Base-by-base conservation (phyloP, 2,888 invertebrate species). In the Drosophila ezoana region DNA sequence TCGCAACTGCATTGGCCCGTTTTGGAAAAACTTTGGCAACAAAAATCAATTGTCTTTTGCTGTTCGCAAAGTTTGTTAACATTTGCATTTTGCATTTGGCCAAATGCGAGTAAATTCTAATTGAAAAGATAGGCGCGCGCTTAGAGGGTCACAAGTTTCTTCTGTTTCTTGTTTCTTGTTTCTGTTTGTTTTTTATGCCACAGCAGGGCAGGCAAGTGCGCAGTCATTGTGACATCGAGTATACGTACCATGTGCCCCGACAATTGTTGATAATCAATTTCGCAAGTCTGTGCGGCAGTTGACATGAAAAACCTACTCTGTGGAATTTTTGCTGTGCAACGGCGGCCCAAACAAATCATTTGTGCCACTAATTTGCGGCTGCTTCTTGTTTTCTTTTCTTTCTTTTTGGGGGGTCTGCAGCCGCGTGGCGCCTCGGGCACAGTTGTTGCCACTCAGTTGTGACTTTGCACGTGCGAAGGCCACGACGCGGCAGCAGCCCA, bases 251-350 rank as follows among this genome's bases (percentile, higher is more conserved):
- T 48, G 33, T 28, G 37, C 54, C 49, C 16, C 59, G 58, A 56
- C 71, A 63, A 71, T 72, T 67, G 81, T 74, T 89, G 89, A 75
- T 85, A 89, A 86, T 89, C 85, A 89, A 86, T 86, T 86, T 89
- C 58, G 23, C 23, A 40, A 28, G 41, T 41, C 5, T 59, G 38
- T 60, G 51, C 63, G 63, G 62, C 84, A 61, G 76, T 87, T 82
- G 88, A 85, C 88, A 89, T 87, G 84, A 76, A 84, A 73, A 61
- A 47, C 20, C 16, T 33, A n/a, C 63, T 58, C 52, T 58, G 49
- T 63, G 85, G 87, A 84, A 84, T 81, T 79, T 79, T 54, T 71
- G 85, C 75, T 61, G 53, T 67, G 79, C 69, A 63, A 57, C 60
- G 52, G 16, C 74, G 49, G 51, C 47, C 58, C 47, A 66, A 84